Base-by-base conservation (phyloP, 2,797 vertebrate species). In the Mus caroli region DNA sequence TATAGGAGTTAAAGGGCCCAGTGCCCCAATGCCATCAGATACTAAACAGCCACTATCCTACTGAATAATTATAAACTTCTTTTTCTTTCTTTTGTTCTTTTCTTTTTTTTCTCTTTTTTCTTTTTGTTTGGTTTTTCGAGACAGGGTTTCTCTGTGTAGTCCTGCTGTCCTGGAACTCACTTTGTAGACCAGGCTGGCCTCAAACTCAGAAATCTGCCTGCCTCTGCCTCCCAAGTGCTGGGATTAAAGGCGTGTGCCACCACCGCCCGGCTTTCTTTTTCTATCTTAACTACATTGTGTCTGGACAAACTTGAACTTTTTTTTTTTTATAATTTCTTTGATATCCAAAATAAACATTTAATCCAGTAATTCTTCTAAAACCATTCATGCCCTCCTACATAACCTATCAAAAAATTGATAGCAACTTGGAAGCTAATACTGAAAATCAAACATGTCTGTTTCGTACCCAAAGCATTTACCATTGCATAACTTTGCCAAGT, bases 341-440 rank as follows among this genome's bases (percentile, higher is more conserved):
- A 89, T 64, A 76, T 91, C 15, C 46, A 62, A 94, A 93, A 92
- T 82, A 86, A 83, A 46, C 0, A 26, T 77, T 96, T 98, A 76
- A 24, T 20, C 1, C 26, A 90, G 12, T 50, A 92, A 76, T 58
- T 34, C 0, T 0, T 37, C 62, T 46, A 73, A 87, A 31, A 37
- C 22, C 56, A 4, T 10, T 93, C 10, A 6, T 37, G 34, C 5
- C 13, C 50, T 52, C 12, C 31, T 46, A 1, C 52, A 58, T 92
- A 34, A 75, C 1, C 13, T 92, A 20, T 82, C 17, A 94, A 86
- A 26, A 77, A 93, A 90, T 92, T 89, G 37, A 77, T 83, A 88
- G 60, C 9, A 73, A 82, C n/a, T 95, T 76, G 69, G 3, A 22
- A 85, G 7, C 77, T n/a, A 92, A 90, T 88, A 88, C 2, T 78